These are phyloP conservation scores for Cyclura pinguis DNA, from an alignment of 2,797 vertebrate genomes.

Conservation along the genomic window DNA sequence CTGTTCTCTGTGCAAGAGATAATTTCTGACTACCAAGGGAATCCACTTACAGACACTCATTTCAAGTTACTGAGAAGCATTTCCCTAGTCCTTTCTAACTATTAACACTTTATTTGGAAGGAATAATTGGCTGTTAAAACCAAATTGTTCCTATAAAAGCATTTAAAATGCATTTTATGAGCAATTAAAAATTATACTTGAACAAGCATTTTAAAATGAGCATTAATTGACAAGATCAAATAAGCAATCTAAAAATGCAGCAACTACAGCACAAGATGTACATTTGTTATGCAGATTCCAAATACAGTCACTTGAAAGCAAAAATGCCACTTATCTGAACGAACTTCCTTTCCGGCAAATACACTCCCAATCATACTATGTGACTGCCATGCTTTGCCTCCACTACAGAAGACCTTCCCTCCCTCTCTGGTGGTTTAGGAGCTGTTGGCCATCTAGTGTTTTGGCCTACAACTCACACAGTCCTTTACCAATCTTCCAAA, in stretches of 20 bases:
- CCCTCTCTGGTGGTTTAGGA: not conserved
- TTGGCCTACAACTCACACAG: too few relatives aligned
- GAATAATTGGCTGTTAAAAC: constrained; percentile 34
- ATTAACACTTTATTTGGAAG: constrained; percentile 29
- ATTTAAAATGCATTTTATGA: constrained; percentile 41
- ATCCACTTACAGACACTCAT: not conserved
- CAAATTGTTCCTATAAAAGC: constrained; percentile 32
- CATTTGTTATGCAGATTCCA: not conserved
- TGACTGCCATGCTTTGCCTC: not conserved
- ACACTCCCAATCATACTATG: not conserved
- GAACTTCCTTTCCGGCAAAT: not conserved
- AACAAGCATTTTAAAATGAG: constrained; percentile 44
- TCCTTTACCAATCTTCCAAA: too few relatives aligned
- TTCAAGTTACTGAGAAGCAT: constrained; percentile 10
- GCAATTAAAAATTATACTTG: constrained; percentile 45
- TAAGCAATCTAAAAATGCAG: constrained; percentile 23
- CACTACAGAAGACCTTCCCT: not conserved
- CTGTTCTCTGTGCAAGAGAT: not conserved
- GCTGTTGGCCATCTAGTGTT: too few relatives aligned
- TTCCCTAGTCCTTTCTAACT: constrained; percentile 6
- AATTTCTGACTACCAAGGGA: not conserved
- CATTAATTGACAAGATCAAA: constrained; percentile 38
- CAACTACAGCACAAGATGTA: not conserved
- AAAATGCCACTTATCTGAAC: not conserved
- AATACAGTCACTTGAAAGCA: not conserved